Evolutionary conservation across 2,888 invertebrate genomes (phyloP).

Genomic region (Autographa pulchrina): DNA sequence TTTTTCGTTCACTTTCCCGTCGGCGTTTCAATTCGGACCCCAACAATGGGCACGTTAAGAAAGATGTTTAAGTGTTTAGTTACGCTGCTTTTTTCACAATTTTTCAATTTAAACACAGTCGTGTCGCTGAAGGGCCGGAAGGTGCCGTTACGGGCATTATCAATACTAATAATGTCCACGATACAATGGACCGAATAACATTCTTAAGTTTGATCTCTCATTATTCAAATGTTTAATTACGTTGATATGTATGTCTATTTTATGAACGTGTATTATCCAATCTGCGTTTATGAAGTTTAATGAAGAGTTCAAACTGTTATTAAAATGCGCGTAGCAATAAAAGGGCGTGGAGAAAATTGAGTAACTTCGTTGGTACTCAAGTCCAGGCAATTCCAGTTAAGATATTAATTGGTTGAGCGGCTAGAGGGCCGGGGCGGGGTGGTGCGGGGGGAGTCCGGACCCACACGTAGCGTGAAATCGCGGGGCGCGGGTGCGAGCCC

Average conservation of each 20-base stretch:
- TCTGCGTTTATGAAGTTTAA: slow-evolving; percentile 65
- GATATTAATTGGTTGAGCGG: slow-evolving; percentile 83
- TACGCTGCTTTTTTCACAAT: slow-evolving; percentile 87
- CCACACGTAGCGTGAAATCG: slow-evolving; percentile 89
- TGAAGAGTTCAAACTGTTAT: slow-evolving; percentile 70
- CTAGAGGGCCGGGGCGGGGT: slow-evolving; percentile 59
- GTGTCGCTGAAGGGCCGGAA: slow-evolving; percentile 87
- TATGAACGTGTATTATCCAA: slow-evolving; percentile 60
- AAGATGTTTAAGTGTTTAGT: slow-evolving; percentile 89
- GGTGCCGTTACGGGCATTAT: slow-evolving; percentile 87
- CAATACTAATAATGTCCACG: slow-evolving; percentile 79
- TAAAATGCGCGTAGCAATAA: slow-evolving; percentile 76
- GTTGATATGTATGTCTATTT: slow-evolving; percentile 62
- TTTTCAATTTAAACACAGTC: slow-evolving; percentile 88
- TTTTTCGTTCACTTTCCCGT: slow-evolving; percentile 83
- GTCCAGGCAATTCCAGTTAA: slow-evolving; percentile 81
- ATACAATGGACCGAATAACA: slow-evolving; percentile 68
- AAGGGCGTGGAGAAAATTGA: slow-evolving; percentile 72
- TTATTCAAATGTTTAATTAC: slow-evolving; percentile 57
- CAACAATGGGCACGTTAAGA: slow-evolving; percentile 87
- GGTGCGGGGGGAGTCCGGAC: slow-evolving; percentile 68
- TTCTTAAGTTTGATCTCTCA: slow-evolving; percentile 64
- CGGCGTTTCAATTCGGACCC: slow-evolving; percentile 84
- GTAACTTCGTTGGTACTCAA: slow-evolving; percentile 68
- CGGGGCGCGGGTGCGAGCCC: slow-evolving; percentile 81